Evolutionary conservation across 2,113 vertebrate genomes (phyloP).

Genomic region (Potamarius usumacintae): DNA sequence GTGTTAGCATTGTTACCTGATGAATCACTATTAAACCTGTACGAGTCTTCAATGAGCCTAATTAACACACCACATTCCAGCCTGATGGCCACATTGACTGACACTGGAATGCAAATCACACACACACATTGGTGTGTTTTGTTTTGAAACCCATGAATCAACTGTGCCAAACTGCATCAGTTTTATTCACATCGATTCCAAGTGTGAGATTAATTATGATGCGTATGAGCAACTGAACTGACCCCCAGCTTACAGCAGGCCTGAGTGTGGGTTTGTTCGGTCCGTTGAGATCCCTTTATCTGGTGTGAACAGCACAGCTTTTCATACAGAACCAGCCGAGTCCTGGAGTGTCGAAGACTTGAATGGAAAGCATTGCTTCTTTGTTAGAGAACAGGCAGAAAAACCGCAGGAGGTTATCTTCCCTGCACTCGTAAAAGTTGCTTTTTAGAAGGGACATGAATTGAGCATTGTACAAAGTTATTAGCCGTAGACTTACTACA

Average conservation of each 20-base stretch:
- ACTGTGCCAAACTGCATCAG: not conserved
- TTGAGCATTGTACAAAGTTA: slow-evolving; percentile 42
- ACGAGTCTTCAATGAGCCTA: not conserved
- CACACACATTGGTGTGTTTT: not conserved
- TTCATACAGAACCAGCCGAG: slow-evolving; percentile 47
- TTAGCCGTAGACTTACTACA: slow-evolving; percentile 12
- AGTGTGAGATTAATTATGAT: not conserved
- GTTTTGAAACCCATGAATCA: not conserved
- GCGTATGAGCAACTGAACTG: not conserved
- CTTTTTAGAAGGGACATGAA: slow-evolving; percentile 46
- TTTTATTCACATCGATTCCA: not conserved
- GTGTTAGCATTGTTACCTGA: slow-evolving; percentile 7
- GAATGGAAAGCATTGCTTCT: slow-evolving; percentile 46
- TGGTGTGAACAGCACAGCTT: slow-evolving; percentile 56
- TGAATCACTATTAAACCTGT: slow-evolving; percentile 4
- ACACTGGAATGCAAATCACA: not conserved
- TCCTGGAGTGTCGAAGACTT: slow-evolving; percentile 54
- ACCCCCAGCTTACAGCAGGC: not conserved
- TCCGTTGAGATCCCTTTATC: slow-evolving; percentile 51
- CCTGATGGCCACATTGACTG: slow-evolving; percentile 23
- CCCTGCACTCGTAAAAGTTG: slow-evolving; percentile 42
- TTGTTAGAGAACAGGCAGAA: slow-evolving; percentile 35
- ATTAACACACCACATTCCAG: slow-evolving; percentile 14
- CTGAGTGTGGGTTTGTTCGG: slow-evolving; percentile 42
- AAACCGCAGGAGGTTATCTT: slow-evolving; percentile 53